Conservation (phyloP, 2,113 vertebrate genomes). For the Zosterops lateralis region DNA sequence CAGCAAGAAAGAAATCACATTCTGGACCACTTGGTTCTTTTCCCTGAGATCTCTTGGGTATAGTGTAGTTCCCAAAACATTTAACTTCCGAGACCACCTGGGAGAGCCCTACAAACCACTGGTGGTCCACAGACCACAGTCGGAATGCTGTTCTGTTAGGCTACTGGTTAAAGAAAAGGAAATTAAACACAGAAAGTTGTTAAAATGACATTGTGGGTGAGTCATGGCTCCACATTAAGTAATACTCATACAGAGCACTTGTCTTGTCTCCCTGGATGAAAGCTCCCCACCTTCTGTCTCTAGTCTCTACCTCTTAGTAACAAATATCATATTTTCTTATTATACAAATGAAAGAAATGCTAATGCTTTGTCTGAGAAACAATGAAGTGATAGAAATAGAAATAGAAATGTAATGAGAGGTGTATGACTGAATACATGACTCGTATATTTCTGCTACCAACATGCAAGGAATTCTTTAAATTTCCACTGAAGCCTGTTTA, state of each 20-base stretch:
- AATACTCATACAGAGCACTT: background rate
- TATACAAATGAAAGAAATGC: conserved; percentile 27
- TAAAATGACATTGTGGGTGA: conserved; percentile 31
- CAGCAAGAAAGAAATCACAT: background rate
- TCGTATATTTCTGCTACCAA: background rate
- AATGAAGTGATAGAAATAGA: conserved; percentile 17
- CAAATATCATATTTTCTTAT: conserved; percentile 28
- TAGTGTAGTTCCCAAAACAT: background rate
- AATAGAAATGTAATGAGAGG: conserved; percentile 25
- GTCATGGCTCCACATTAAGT: conserved; percentile 13
- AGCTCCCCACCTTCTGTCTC: background rate
- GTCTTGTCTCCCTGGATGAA: background rate
- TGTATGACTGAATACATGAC: background rate
- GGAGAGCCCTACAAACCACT: background rate
- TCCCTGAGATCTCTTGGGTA: background rate
- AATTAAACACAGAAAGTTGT: conserved; percentile 56
- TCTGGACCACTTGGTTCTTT: background rate
- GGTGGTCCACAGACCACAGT: background rate
- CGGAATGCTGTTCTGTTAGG: background rate
- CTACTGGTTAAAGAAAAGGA: conserved; percentile 36
- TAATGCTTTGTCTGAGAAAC: conserved; percentile 38
- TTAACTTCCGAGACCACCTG: conserved; percentile 17
- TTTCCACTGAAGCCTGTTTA: background rate
- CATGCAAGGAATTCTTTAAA: background rate
- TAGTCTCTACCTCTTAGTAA: background rate